Evolutionary conservation across 1,140 invertebrate genomes (phyloP), one percentile per base, ranked within the genome.

Genomic region (Cheumatopsyche charites): DNA sequence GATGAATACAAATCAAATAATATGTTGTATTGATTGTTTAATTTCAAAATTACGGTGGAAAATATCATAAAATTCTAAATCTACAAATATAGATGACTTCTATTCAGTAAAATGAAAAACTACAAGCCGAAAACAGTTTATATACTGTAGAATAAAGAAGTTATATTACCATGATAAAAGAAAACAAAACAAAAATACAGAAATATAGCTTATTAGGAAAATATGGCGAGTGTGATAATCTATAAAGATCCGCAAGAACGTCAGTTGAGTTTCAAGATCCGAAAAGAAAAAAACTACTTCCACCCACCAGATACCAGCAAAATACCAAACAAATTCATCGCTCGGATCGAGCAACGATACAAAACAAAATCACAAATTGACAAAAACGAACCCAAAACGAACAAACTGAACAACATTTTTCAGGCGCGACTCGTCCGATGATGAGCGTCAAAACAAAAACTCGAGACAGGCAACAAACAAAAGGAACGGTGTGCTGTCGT

Each of bases 381-480:
- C 9, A 25, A 17, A 19, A 58, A 58, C 23, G 55, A 58, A 23
- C 62, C 36, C 29, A 63, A n/a, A 63, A 63, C 62, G 62, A 41
- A 19, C 15, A 63, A 1, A n/a, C 4, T 11, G 55, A 19, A 25
- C 1, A 55, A 21, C 49, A 12, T 58, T 25, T 7, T 23, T 58
- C 21, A 7, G 11, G 29, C 9, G n/a, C 15, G 62, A 29, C 62
- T 63, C 25, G 43, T 66, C 42, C n/a, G n/a, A n/a, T n/a, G 63
- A 15, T 45, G 29, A 43, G 23, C 13, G 58, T 83, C 79, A 85
- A 79, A 85, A 85, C 77, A 85, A 81, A 81, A 85, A 85, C 78
- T 85, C 83, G 78, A 85, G 81, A 78, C 83, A 85, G 81, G 83
- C 83, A 77, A 85, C 81, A 79, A 85, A 81, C 80, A 83, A 80